These are phyloP conservation scores for Cephalopholis sonnerati DNA, from an alignment of 2,113 vertebrate genomes.

Conservation along the genomic window DNA sequence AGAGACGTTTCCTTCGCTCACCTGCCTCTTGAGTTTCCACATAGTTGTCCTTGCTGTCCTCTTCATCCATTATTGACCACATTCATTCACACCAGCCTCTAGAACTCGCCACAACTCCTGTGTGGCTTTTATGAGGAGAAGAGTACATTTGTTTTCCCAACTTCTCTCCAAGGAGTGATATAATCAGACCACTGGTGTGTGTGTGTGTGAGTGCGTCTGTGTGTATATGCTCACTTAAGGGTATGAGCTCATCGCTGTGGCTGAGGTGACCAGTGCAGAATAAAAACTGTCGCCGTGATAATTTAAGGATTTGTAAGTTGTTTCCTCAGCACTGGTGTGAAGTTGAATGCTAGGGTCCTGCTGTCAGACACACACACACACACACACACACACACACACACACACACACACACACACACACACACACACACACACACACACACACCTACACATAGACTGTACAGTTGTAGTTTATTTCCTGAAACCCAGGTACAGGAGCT, in stretches of 20 bases:
- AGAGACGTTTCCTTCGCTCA: constrained; percentile 18
- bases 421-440: too few relatives aligned
- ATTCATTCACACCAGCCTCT: constrained; percentile 79
- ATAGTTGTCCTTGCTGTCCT: constrained; percentile 81
- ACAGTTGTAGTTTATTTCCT: constrained; percentile 16
- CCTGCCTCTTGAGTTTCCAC: constrained; percentile 77
- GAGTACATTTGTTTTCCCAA: constrained; percentile 52
- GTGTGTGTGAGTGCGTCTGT: constrained; percentile 14
- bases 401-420: neutral
- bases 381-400: constrained; percentile 28
- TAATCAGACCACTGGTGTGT: constrained; percentile 29
- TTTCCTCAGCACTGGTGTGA: constrained; percentile 44
- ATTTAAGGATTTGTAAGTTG: constrained; percentile 69
- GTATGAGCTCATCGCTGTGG: constrained; percentile 66
- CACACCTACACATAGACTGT: too few relatives aligned
- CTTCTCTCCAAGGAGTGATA: constrained; percentile 49
- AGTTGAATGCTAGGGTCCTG: constrained; percentile 32
- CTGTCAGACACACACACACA: neutral
- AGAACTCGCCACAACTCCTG: constrained; percentile 78
- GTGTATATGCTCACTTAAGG: neutral
- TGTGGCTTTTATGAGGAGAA: constrained; percentile 49
- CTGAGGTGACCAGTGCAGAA: constrained; percentile 62
- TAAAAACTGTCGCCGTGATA: constrained; percentile 68
- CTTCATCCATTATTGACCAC: constrained; percentile 87
- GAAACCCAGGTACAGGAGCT: constrained; percentile 1